Evolutionary conservation across 2,797 vertebrate species (phyloP).

Genomic region (Ceryle rudis): DNA sequence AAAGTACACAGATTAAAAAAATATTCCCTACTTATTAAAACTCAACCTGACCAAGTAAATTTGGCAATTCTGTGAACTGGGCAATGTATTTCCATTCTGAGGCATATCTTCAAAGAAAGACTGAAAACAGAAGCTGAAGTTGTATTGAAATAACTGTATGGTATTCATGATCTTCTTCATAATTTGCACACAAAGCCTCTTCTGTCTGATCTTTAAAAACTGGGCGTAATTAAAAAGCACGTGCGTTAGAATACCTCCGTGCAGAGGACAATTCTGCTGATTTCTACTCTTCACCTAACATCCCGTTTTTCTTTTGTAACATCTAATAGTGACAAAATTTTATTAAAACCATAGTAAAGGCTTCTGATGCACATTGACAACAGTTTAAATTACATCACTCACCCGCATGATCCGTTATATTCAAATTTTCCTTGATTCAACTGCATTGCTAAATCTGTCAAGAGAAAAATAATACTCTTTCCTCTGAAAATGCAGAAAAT

Average conservation of each 20-base stretch:
- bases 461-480: slow-evolving; percentile 65
- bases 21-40: neutral
- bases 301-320: slow-evolving; percentile 16
- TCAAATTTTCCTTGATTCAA: slow-evolving; percentile 99
- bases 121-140: neutral
- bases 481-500: neutral
- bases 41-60: neutral
- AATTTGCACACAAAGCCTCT: neutral
- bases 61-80: neutral
- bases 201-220: neutral
- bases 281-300: neutral
- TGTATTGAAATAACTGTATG: neutral
- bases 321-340: slow-evolving; percentile 72
- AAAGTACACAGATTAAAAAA: neutral
- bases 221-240: neutral
- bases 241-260: neutral
- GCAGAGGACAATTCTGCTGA: neutral
- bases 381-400: slow-evolving; percentile 78
- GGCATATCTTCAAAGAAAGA: neutral
- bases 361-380: slow-evolving; percentile 2
- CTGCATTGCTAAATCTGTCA: slow-evolving; percentile 98
- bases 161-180: neutral
- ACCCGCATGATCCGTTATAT: slow-evolving; percentile 99
- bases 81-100: neutral
- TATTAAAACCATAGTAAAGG: slow-evolving; percentile 67